These are phyloP conservation scores for Tetanocera ferruginea DNA, from an alignment of 2,888 invertebrate species.

Conservation along the genomic window DNA sequence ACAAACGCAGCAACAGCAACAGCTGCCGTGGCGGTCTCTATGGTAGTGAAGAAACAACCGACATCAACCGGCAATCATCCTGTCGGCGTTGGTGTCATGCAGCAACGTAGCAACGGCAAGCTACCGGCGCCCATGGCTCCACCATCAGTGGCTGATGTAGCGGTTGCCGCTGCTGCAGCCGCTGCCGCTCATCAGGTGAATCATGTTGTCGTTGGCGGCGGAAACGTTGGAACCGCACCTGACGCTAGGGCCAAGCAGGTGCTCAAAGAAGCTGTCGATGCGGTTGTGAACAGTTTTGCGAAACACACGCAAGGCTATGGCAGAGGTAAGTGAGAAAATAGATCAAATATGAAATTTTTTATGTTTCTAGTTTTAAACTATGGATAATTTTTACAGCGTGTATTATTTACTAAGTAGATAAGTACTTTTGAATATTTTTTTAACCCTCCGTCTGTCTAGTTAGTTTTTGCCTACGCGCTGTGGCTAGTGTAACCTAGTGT, in stretches of 20 bases:
- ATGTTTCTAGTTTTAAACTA: no score
- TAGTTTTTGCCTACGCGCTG: no score
- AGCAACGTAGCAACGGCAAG: constrained; percentile 50
- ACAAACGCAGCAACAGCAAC: constrained; percentile 35
- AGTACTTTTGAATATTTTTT: no score
- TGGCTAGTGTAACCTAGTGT: no score
- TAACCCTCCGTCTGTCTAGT: no score
- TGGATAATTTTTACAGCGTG: no score
- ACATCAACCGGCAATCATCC: constrained; percentile 46
- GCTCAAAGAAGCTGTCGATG: constrained; percentile 80
- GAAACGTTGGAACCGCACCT: constrained; percentile 63
- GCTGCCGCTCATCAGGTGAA: constrained; percentile 43
- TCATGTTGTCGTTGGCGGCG: constrained; percentile 41
- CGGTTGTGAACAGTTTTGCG: constrained; percentile 80
- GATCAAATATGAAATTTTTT: no score
- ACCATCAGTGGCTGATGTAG: constrained; percentile 49
- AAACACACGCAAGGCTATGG: constrained; percentile 81
- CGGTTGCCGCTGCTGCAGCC: constrained; percentile 45
- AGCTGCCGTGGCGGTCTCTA: constrained; percentile 45
- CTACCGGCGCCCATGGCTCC: constrained; percentile 54
- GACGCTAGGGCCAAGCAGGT: constrained; percentile 74
- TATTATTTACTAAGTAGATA: no score
- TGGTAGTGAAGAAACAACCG: constrained; percentile 44
- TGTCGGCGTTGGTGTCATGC: constrained; percentile 41
- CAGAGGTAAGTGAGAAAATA: constrained; percentile 72